These are phyloP conservation scores for Drosophila seclusa DNA, from an alignment of 2,888 invertebrate genomes.

Conservation along the genomic window DNA sequence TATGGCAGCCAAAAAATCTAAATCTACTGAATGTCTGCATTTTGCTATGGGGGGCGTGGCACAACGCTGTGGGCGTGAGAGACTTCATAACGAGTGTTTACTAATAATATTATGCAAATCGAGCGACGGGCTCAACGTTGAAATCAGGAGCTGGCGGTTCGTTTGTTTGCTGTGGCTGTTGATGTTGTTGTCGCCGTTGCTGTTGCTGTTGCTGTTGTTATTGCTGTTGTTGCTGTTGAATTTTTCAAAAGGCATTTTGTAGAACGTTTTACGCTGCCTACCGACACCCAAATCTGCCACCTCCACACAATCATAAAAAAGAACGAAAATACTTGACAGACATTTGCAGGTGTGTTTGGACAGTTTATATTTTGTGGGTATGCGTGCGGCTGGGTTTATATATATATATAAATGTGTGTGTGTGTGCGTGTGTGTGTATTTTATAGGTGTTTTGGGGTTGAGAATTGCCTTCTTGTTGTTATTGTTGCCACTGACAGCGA, in stretches of 20 bases:
- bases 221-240: conserved; percentile 60
- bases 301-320: conserved; percentile 9
- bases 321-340: conserved; percentile 59
- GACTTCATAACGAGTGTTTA: conserved; percentile 81
- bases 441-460: conserved; percentile 30
- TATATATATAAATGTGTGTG: neutral
- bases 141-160: conserved; percentile 40
- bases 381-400: conserved; percentile 1
- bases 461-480: conserved; percentile 33
- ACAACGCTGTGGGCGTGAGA: conserved; percentile 11
- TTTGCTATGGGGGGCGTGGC: conserved; percentile 36
- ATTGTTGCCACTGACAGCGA: conserved; percentile 56
- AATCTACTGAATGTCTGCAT: conserved; percentile 76
- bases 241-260: conserved; percentile 76
- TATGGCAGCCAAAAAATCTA: conserved; percentile 72
- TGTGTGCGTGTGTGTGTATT: conserved; percentile 16
- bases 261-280: conserved; percentile 63
- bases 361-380: conserved; percentile 39
- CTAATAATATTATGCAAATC: conserved; percentile 81
- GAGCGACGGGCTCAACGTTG: conserved; percentile 52
- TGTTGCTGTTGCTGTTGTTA: conserved; percentile 43
- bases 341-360: conserved; percentile 67
- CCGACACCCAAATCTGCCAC: neutral
- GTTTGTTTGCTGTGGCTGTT: conserved; percentile 42
- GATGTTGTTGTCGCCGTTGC: conserved; percentile 46